Percentiles rank a stretch among this genome's conserved stretches.
phyloP scores from a whole-genome alignment of 2,797 vertebrate species.

The Hybognathus amarus region DNA sequence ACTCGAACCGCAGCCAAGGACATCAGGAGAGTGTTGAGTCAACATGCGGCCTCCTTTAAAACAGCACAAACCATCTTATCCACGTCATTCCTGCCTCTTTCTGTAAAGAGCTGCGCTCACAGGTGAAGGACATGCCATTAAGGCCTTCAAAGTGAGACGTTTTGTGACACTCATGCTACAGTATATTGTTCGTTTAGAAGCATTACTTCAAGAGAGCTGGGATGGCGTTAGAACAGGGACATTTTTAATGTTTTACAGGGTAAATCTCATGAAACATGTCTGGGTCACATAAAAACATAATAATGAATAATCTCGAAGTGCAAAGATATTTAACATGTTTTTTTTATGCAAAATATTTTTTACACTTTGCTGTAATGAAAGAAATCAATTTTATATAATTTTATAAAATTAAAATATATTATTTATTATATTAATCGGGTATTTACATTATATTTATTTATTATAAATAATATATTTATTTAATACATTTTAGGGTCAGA shows the following conservation, averaged over 20 bases:
- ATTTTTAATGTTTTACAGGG: background rate
- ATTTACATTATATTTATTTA: too few relatives aligned
- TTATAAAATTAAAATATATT: too few relatives aligned
- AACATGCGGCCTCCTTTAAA: background rate
- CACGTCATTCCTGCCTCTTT: background rate
- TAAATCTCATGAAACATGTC: background rate
- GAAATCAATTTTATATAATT: too few relatives aligned
- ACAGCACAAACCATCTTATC: background rate
- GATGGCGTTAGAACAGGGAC: background rate
- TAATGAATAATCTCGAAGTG: background rate
- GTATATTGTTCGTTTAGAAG: background rate
- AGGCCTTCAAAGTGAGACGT: background rate
- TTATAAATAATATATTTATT: too few relatives aligned
- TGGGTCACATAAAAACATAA: background rate
- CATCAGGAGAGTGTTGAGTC: slow-evolving; percentile 1
- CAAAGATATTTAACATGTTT: background rate
- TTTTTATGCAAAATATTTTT: too few relatives aligned
- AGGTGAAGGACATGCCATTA: background rate
- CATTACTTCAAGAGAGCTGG: background rate
- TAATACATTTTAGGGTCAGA: background rate
- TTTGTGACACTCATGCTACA: background rate
- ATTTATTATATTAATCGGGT: too few relatives aligned
- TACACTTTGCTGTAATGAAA: background rate
- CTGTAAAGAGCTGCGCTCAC: background rate
- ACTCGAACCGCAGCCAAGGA: slow-evolving; percentile 30